Conservation (phyloP, 2,113 vertebrate genomes). For the Arvicanthis niloticus region DNA sequence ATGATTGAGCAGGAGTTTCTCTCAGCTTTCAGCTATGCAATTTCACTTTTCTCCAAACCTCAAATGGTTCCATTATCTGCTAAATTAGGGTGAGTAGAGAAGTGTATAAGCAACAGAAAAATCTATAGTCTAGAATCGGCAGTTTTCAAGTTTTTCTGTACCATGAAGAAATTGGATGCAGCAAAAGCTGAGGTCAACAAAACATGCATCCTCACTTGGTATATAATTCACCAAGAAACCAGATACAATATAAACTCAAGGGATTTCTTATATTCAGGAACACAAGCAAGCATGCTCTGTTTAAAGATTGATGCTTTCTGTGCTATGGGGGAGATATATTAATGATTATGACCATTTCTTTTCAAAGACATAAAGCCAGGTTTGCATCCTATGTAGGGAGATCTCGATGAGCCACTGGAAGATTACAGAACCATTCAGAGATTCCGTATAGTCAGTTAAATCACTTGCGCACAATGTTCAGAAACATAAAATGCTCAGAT, state of each 20-base stretch:
- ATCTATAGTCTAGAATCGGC: background rate
- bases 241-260: background rate
- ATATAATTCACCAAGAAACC: background rate
- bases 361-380: background rate
- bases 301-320: constrained; percentile 5
- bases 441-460: constrained; percentile 34
- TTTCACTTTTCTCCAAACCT: background rate
- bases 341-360: background rate
- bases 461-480: constrained; percentile 47
- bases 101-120: background rate
- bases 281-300: background rate
- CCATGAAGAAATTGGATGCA: background rate
- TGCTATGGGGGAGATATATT: background rate
- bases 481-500: constrained; percentile 67
- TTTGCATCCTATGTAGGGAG: background rate
- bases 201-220: background rate
- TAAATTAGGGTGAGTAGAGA: constrained; percentile 12
- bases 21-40: background rate
- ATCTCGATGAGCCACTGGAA: constrained; percentile 54
- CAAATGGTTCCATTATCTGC: background rate
- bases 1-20: constrained; percentile 19
- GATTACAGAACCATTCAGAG: constrained; percentile 9
- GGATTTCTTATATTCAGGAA: background rate
- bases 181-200: background rate
- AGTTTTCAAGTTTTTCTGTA: background rate